phyloP scores from a whole-genome alignment of 2,113 vertebrate genomes.

The Orthonyx spaldingii region DNA sequence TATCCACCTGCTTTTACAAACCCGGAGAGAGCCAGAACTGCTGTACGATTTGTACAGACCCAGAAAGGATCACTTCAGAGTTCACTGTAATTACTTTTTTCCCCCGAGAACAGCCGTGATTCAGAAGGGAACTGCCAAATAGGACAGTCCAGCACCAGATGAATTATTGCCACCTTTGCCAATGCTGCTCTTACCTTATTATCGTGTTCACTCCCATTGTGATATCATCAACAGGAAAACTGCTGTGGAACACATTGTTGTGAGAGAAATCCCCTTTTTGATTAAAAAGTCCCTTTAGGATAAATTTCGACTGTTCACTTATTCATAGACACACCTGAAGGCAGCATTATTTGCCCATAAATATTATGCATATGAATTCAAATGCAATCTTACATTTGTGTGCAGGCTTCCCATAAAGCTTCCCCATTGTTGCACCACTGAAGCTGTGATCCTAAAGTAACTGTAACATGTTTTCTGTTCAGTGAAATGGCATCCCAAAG shows the following conservation, averaged over 20 bases:
- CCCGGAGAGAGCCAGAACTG: background rate
- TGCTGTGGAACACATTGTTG: background rate
- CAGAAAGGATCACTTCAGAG: background rate
- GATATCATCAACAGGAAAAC: background rate
- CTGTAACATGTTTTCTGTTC: background rate
- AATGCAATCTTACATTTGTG: background rate
- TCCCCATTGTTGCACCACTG: background rate
- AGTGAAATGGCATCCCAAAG: background rate
- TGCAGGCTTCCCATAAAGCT: background rate
- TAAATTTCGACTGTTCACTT: background rate
- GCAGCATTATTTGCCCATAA: background rate
- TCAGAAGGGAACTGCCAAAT: background rate
- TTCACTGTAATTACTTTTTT: no score
- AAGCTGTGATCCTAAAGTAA: background rate
- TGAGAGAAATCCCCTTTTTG: background rate
- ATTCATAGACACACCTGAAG: background rate
- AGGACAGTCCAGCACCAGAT: background rate
- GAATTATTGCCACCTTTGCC: background rate
- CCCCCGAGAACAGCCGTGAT: background rate
- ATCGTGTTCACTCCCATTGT: rapidly evolving
- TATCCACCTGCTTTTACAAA: background rate
- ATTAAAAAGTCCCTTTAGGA: background rate
- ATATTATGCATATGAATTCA: background rate
- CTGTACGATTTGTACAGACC: background rate
- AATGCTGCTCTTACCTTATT: background rate